Evolutionary conservation across 2,113 vertebrate species (phyloP), one percentile per base, ranked within the genome.

Genomic region (Thamnophis sirtalis): DNA sequence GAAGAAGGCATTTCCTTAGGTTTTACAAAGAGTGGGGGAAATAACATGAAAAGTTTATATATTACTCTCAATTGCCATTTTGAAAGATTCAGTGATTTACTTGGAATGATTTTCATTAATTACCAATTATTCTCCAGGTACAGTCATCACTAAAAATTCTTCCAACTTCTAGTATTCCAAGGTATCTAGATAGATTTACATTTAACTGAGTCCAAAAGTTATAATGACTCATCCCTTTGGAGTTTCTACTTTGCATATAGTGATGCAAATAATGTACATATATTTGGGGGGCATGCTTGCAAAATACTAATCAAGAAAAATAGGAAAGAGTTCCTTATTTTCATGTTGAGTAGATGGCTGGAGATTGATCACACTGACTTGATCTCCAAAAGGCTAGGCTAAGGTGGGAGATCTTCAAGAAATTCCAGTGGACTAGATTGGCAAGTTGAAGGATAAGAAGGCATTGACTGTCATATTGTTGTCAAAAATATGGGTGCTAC

Each of bases 11-110:
- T 90, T 94, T 56, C 91, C 4, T 63, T 48, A 15, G 10, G 13
- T 4, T 94, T 93, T 17, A 22, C 38, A 26, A 9, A 86, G 90
- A 85, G 3, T 28, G 73, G 86, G 86, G 51, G 9, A 92, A 89
- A 91, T 90, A 92, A 88, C 90, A 88, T 80, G 68, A 84, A 93
- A 63, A 24, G 33, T 90, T 90, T 91, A 10, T 24, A 86, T 87
- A 85, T 50, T 85, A 90, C 19, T 90, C 84, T 92, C n/a, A 93
- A 89, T 43, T 85, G 91, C 58, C 89, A 50, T 22, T 89, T 43
- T 19, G 90, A 28, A 53, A 28, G 2, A 68, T 56, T 93, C 56
- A 90, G 1, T 93, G 89, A n/a, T 33, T 63, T 28, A 19, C 56
- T 85, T 87, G 43, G 84, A 51, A 88, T 87, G 11, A 50, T 93